Base-by-base conservation (phyloP, 2,888 invertebrate species). In the Chymomyza amoena region DNA sequence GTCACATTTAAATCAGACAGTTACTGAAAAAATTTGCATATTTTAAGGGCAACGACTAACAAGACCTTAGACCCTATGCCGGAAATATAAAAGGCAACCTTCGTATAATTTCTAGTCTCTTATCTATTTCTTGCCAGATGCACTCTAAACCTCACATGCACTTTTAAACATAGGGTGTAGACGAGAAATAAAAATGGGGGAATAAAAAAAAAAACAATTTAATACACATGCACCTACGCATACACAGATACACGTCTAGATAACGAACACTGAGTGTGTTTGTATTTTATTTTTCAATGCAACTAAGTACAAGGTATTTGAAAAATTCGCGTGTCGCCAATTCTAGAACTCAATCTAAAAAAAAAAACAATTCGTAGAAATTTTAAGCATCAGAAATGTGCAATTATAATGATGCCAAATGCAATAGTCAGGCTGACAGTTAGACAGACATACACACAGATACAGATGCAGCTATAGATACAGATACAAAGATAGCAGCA, bases 141-240 rank as follows among this genome's bases (percentile, higher is more conserved):
- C 6, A 45, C 13, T 45, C 39, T 13, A 13, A 45, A 13, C 10
- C 13, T 10, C 39, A 45, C 39, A 13, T 45, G 39, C 39, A 1
- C 0, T 13, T 45, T 45, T 45, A 13, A 45, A 45, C 39, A 13
- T 45, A 45, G 39, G 39, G 39, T 45, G 39, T 13, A 45, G 39
- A 13, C 16, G 9, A 54, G 54, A 54, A n/a, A 54, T 2, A n/a
- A 54, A 54, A 54, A 54, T n/a, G n/a, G n/a, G n/a, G n/a, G n/a
- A n/a, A n/a, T n/a, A 54, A 16, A 52, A 52, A 6, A 15, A 7
- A 52, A 52, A 72, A 82, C 80, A 79, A n/a, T 32, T 32, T 32
- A 7, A 32, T 87, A 45, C 39, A 45, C 10, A 45, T 45, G 39
- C 39, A 45, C 36, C 36, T 79, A 79, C 59, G 68, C 70, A 62